Base-by-base conservation (phyloP, 2,797 vertebrate genomes). In the Trichosurus vulpecula region DNA sequence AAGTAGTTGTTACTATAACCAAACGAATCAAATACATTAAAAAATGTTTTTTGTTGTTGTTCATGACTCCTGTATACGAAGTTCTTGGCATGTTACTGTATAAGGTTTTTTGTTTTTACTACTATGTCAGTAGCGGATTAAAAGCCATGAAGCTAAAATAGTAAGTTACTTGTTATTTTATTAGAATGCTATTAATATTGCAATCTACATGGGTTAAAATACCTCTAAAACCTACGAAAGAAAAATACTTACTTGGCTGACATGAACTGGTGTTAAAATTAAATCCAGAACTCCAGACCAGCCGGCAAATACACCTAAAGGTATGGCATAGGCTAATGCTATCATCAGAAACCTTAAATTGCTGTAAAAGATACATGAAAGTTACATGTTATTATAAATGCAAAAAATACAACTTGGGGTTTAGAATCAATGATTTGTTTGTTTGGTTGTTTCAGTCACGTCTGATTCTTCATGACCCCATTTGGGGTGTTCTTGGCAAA, bases 281-380 rank as follows among this genome's bases (percentile, higher is more conserved):
- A 99, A 99, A 98, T 99, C 99, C 97, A 99, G 98, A 95, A 99
- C 99, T 95, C 99, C 99, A 11, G 99, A 98, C 99, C 99, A 99
- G 97, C 99, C 99, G 14, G 99, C 99, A 81, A 99, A 98, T 97
- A 99, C 99, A 96, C 99, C 99, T 91, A 99, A 98, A 54, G 99
- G 99, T 97, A 99, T 99, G 0, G 99, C 99, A 96, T 99, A 99
- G 53, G 99, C 99, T 98, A 99, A 98, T 1, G 99, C 99, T 92
- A 99, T 99, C 99, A 99, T 99, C 99, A 99, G 98, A 99, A 99
- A 99, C 61, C 99, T 99, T 97, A 99, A 98, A 98, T 99, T 99
- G 98, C 99, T 99, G 97, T 91, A 97, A 98, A 90, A 97, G 90
- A 95, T 52, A 98, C 98, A 95, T 96, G 81, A 95, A 96, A 96